phyloP scores from a whole-genome alignment of 2,888 invertebrate genomes.

The Myathropa florea region DNA sequence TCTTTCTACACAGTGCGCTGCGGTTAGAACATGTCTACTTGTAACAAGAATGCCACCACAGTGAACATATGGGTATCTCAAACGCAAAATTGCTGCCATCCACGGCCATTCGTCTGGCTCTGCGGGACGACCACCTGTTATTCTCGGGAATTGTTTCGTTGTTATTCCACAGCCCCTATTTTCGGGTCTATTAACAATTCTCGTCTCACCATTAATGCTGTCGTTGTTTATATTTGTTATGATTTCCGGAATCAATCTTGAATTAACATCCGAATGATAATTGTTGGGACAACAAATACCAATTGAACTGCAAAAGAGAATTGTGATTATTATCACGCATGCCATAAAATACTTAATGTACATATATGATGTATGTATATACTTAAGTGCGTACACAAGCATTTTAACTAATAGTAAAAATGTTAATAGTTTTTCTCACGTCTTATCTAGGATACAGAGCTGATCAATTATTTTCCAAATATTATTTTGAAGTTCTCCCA shows the following conservation, averaged over 20 bases:
- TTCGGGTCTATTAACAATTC: conserved; percentile 76
- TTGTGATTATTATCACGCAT: too few species aligned
- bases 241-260: conserved; percentile 76
- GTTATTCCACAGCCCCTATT: conserved; percentile 80
- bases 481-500: conserved; percentile 84
- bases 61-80: conserved; percentile 82
- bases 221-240: conserved; percentile 66
- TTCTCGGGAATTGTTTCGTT: conserved; percentile 81
- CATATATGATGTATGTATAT: too few species aligned
- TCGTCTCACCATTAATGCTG: conserved; percentile 66
- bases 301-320: conserved; percentile 80
- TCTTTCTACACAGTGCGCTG: conserved; percentile 81
- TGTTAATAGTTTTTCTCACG: conserved; percentile 44
- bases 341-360: too few species aligned
- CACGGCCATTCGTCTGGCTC: conserved; percentile 90
- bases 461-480: conserved; percentile 85
- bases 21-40: conserved; percentile 85
- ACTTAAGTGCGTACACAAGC: background rate
- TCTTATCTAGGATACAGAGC: conserved; percentile 86
- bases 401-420: background rate
- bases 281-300: conserved; percentile 89
- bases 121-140: conserved; percentile 85
- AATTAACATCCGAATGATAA: conserved; percentile 48
- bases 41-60: conserved; percentile 92
- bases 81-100: conserved; percentile 89